A percentile compares a stretch with the other conserved stretches of the same genome.
These are phyloP conservation scores for Gortyna flavago DNA, from an alignment of 2,888 invertebrate genomes.

Conservation along the genomic window DNA sequence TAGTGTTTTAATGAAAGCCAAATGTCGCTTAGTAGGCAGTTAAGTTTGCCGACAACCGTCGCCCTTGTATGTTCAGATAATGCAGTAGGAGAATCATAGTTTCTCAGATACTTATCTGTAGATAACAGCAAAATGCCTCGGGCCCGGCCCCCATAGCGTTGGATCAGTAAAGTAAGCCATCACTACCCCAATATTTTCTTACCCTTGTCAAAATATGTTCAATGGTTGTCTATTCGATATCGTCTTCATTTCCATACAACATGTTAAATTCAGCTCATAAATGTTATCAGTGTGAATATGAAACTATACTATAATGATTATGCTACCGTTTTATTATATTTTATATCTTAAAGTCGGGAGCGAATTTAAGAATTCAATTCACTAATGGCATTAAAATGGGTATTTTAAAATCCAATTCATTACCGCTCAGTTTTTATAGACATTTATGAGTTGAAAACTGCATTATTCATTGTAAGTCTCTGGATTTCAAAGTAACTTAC, in stretches of 20 bases:
- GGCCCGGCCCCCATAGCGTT: conserved; percentile 15
- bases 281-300: conserved; percentile 3
- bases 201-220: conserved; percentile 46
- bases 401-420: conserved; percentile 45
- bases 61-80: neutral
- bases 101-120: conserved; percentile 10
- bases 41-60: neutral
- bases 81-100: conserved; percentile 6
- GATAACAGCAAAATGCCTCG: conserved; percentile 19
- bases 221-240: conserved; percentile 4
- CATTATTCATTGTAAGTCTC: conserved; percentile 54
- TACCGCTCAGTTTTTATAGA: conserved; percentile 33
- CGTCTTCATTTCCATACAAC: neutral
- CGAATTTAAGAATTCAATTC: conserved; percentile 18
- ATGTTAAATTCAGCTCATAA: conserved; percentile 3
- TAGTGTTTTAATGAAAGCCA: neutral
- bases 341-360: neutral
- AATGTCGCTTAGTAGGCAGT: conserved; percentile 4
- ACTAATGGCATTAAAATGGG: conserved; percentile 26
- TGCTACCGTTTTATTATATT: conserved; percentile 3
- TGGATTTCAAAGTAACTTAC: conserved; percentile 29
- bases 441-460: conserved; percentile 46
- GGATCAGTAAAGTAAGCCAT: conserved; percentile 26
- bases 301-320: neutral
- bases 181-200: conserved; percentile 38